Base-by-base conservation (phyloP, 2,888 invertebrate genomes). In the Diploptera punctata region DNA sequence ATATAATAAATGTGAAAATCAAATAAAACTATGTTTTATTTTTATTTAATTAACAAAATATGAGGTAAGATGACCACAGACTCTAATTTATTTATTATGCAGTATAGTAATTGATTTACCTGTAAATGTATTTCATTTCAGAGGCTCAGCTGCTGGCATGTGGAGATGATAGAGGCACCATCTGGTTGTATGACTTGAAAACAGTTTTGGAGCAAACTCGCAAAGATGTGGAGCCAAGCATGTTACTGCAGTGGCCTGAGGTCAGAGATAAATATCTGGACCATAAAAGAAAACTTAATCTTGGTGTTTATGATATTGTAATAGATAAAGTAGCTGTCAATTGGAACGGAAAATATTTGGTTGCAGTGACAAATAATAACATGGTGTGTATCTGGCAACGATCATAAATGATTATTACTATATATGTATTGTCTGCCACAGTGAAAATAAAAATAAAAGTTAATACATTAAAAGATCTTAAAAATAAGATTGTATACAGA, bases 321-420 rank as follows among this genome's bases (percentile, higher is more conserved):
- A 77, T 81, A 1, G 79, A 81, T 70, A 80, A 80, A 75, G 80
- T 80, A 26, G 75, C 78, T 0, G 71, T 81, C 13, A 77, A 78
- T 18, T 73, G 74, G 54, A 76, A 75, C 33, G 79, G 79, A 1
- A 74, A 75, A n/a, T 78, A 79, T 74, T 73, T 81, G 33, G 80
- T 81, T 2, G 79, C 81, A 3, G 81, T 81, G 18, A 82, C 82
- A 0, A 79, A 79, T 67, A 81, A 81, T 65, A 82, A 82, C 71
- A 78, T 81, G 77, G 81, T 82, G n/a, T 81, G 81, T 72, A 76
- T 82, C 9, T 82, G 80, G 79, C 76, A 77, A 54, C 73, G 76
- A 49, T 47, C 10, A 16, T 38, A 70, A 44, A 9, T 19, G 19
- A 52, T 10, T n/a, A n/a, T 5, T 10, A n/a, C 9, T 18, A 19